A percentile compares a stretch with the other conserved stretches of the same genome.
Conservation (phyloP, 1,140 invertebrate species). For the Nebria ingens region DNA sequence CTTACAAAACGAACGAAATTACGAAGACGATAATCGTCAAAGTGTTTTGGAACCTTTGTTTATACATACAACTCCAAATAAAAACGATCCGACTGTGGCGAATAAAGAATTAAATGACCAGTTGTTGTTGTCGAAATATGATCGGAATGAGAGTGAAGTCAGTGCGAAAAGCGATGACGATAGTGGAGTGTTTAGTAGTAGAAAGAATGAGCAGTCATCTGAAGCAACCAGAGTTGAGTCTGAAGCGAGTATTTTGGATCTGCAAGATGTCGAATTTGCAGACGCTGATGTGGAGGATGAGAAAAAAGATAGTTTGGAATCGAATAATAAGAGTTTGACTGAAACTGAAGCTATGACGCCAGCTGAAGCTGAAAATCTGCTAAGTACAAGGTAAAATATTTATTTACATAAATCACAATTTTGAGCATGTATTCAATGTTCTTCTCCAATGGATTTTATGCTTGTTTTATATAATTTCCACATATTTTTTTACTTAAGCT, state of each 20-base stretch:
- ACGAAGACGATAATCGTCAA: conserved; percentile 11
- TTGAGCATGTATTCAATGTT: too few relatives aligned
- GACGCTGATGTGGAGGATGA: conserved; percentile 43
- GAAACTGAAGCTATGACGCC: conserved; percentile 63
- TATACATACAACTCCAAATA: not conserved
- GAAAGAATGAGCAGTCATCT: conserved; percentile 14
- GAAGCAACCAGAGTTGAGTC: conserved; percentile 20
- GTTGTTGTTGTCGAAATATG: conserved; percentile 16
- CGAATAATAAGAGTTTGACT: conserved; percentile 27
- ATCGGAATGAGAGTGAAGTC: not conserved
- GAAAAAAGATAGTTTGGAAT: conserved; percentile 33
- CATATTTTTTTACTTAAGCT: too few relatives aligned
- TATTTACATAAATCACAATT: too few relatives aligned
- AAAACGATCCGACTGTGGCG: conserved; percentile 16
- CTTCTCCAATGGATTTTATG: too few relatives aligned
- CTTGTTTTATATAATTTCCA: too few relatives aligned
- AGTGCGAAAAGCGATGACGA: not conserved
- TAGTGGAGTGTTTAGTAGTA: conserved; percentile 9
- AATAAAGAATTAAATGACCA: conserved; percentile 32
- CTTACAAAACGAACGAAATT: conserved; percentile 17
- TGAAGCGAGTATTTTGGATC: conserved; percentile 35
- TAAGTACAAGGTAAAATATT: conserved; percentile 73
- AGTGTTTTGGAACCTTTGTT: not conserved
- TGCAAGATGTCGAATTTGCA: conserved; percentile 40
- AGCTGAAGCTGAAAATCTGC: conserved; percentile 71